Evolutionary conservation across 2,888 invertebrate species (phyloP).

Genomic region (Catocala fraxini): DNA sequence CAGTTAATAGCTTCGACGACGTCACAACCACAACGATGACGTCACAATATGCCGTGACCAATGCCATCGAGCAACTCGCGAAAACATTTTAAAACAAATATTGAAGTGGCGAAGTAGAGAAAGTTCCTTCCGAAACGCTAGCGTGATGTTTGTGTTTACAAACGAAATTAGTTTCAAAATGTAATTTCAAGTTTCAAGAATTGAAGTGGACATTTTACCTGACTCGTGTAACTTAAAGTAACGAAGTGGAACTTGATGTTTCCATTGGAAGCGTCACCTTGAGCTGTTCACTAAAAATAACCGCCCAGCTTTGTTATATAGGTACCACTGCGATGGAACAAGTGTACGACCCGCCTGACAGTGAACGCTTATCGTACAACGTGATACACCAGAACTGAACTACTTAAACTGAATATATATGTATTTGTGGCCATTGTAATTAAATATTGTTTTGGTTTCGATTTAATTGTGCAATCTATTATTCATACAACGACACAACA

Average conservation of each 20-base stretch:
- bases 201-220: not conserved
- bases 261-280: no score
- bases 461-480: no score
- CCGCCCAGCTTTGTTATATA: no score
- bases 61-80: not conserved
- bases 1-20: not conserved
- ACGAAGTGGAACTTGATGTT: not conserved
- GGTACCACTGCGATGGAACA: no score
- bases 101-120: not conserved
- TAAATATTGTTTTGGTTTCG: no score
- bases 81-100: not conserved
- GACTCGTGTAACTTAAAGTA: not conserved
- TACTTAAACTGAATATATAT: no score
- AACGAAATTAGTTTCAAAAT: conserved; percentile 2
- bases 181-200: conserved; percentile 2
- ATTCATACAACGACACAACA: no score
- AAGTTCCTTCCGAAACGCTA: not conserved
- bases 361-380: no score
- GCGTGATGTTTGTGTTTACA: not conserved
- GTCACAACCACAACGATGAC: not conserved
- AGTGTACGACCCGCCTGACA: no score
- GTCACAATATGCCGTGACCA: not conserved
- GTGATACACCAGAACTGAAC: no score
- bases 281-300: no score
- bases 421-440: no score